These are phyloP conservation scores for Colinus virginianus DNA, from an alignment of 2,113 vertebrate species.

Conservation along the genomic window DNA sequence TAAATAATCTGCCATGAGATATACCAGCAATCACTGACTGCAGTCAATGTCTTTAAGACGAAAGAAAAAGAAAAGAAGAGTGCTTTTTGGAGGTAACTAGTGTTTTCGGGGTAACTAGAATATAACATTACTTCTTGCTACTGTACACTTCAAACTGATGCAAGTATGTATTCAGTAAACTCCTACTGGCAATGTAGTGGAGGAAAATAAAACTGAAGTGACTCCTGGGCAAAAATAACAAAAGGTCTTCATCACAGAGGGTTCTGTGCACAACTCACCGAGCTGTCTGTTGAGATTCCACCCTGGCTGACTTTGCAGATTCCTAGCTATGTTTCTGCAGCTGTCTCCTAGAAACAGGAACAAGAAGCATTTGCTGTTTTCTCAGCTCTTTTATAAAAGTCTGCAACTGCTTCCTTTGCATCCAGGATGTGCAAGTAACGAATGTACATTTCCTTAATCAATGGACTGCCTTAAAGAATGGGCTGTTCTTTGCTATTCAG, in stretches of 20 bases:
- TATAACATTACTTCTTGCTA: background rate
- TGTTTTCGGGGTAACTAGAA: background rate
- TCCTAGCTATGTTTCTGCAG: conserved; percentile 54
- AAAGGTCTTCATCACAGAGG: conserved; percentile 16
- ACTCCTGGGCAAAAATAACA: conserved; percentile 22
- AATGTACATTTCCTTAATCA: background rate
- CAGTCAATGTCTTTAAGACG: background rate
- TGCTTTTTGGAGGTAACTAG: background rate
- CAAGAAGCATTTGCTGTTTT: conserved; percentile 55
- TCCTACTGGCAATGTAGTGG: background rate
- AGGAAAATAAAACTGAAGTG: conserved; percentile 8
- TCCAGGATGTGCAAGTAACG: background rate
- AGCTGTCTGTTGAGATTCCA: conserved; percentile 51
- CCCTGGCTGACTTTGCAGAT: conserved; percentile 54
- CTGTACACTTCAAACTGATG: background rate
- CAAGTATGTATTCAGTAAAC: background rate
- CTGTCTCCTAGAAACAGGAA: conserved; percentile 70
- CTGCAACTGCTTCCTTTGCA: background rate
- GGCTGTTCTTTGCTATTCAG: background rate
- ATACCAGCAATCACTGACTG: background rate
- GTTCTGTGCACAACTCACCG: conserved; percentile 8
- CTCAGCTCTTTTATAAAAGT: conserved; percentile 47
- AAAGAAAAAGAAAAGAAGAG: background rate
- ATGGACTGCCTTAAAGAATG: background rate
- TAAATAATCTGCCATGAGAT: background rate